Base-by-base conservation (phyloP, 2,113 vertebrate genomes). In the Scortum barcoo region DNA sequence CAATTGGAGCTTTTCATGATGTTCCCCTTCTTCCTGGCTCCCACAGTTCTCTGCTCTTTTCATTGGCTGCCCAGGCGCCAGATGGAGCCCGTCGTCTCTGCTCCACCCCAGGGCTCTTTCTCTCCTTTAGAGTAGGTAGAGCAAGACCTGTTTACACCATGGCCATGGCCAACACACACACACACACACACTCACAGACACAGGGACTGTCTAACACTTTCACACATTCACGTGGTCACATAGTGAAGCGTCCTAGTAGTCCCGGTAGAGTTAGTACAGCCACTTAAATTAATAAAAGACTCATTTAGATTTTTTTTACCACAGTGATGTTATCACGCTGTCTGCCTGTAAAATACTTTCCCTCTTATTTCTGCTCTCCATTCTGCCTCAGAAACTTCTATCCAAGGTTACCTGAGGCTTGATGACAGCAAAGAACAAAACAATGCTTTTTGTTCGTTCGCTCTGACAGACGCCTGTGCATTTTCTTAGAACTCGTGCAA, bases 51-150 rank as follows among this genome's bases (percentile, higher is more conserved):
- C 72, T 22, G 26, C 89, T 90, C 93, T 93, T 93, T 93, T 94
- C 87, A 94, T 93, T 91, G 72, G 85, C 76, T 94, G 92, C 94
- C 93, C 88, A 74, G 75, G 76, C 56, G 65, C 87, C 95, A 95
- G 95, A 95, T 95, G 94, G 94, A 93, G 84, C 72, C 81, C 78
- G 48, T 83, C 81, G 81, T 88, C 86, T 88, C 86, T 81, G 87
- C 92, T 92, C 89, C 90, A 94, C 93, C 92, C 86, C 85, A 19
- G 86, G 88, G 88, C 89, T 76, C 80, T 84, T 87, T 88, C 85
- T 93, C 84, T 87, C 82, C 85, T 68, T 94, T 83, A 76, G 83
- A 89, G 86, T 79, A 87, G 91, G 86, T 86, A 91, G 87, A 93
- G 87, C 86, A 80, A 86, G 92, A 94, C 91, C 91, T 90, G 93